Evolutionary conservation across 2,797 vertebrate genomes (phyloP).

Genomic region (Delichon dasypus): DNA sequence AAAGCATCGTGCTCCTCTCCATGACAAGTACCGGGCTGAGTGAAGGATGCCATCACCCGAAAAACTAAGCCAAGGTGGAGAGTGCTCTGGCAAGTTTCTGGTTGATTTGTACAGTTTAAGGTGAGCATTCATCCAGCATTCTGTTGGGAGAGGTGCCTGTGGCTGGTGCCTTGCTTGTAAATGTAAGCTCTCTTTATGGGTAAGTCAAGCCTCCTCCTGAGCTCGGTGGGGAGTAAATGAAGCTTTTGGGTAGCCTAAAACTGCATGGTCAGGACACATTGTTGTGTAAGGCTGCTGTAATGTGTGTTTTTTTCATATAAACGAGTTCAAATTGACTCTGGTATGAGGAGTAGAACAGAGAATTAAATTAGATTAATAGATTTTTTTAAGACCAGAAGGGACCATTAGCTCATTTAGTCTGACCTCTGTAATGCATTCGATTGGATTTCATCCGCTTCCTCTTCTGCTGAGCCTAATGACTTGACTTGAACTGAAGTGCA

Average conservation of each 20-base stretch:
- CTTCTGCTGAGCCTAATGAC: slow-evolving; percentile 37
- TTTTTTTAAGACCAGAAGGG: slow-evolving; percentile 68
- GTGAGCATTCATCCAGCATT: neutral
- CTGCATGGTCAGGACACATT: neutral
- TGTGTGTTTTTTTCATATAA: slow-evolving; percentile 32
- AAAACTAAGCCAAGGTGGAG: neutral
- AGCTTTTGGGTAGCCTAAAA: neutral
- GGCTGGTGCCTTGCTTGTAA: neutral
- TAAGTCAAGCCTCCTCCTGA: neutral
- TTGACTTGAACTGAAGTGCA: slow-evolving; percentile 26
- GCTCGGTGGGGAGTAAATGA: neutral
- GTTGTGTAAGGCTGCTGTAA: slow-evolving; percentile 1
- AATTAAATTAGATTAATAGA: slow-evolving; percentile 70
- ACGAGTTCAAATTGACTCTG: slow-evolving; percentile 59
- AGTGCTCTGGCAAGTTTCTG: neutral
- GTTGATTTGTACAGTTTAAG: neutral
- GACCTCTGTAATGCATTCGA: slow-evolving; percentile 60
- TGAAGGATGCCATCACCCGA: neutral
- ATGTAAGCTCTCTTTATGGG: neutral
- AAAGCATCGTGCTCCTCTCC: neutral
- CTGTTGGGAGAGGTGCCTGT: neutral
- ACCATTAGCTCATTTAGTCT: slow-evolving; percentile 62
- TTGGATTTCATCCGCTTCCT: slow-evolving; percentile 52
- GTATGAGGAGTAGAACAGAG: slow-evolving; percentile 58
- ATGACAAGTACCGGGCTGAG: neutral